Conservation (phyloP, 2,797 vertebrate species). For the Enteromius argenteus region DNA sequence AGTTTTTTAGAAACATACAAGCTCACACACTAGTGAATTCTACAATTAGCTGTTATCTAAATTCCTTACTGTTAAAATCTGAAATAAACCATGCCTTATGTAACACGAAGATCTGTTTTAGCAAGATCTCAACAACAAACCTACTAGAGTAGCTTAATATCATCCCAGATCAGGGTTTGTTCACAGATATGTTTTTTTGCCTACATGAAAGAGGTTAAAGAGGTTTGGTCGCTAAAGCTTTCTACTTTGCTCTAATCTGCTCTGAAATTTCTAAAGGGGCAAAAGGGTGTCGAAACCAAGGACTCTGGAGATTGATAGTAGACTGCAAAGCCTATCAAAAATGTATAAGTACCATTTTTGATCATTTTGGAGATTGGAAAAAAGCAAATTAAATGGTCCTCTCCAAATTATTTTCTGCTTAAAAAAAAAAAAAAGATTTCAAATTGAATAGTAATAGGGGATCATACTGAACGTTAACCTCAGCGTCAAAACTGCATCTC, state of each 20-base stretch:
- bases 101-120: neutral
- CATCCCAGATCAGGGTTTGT: neutral
- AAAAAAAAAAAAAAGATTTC: constrained; percentile 73
- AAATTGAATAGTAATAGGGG: constrained; percentile 77
- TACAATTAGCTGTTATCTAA: neutral
- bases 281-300: constrained; percentile 73
- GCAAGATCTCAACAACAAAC: constrained; percentile 20
- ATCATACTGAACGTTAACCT: constrained; percentile 75
- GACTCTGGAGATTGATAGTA: constrained; percentile 73
- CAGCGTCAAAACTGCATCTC: constrained; percentile 91
- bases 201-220: constrained; percentile 5
- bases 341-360: constrained; percentile 84
- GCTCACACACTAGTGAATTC: neutral
- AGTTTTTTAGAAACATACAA: neutral
- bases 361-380: constrained; percentile 77
- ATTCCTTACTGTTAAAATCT: neutral
- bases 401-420: constrained; percentile 74
- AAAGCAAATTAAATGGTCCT: constrained; percentile 77
- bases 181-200: neutral
- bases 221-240: constrained; percentile 8
- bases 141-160: neutral
- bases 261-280: constrained; percentile 63
- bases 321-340: constrained; percentile 94
- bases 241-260: constrained; percentile 28
- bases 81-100: neutral